phyloP scores from a whole-genome alignment of 2,113 vertebrate genomes.

The Meleagris gallopavo region DNA sequence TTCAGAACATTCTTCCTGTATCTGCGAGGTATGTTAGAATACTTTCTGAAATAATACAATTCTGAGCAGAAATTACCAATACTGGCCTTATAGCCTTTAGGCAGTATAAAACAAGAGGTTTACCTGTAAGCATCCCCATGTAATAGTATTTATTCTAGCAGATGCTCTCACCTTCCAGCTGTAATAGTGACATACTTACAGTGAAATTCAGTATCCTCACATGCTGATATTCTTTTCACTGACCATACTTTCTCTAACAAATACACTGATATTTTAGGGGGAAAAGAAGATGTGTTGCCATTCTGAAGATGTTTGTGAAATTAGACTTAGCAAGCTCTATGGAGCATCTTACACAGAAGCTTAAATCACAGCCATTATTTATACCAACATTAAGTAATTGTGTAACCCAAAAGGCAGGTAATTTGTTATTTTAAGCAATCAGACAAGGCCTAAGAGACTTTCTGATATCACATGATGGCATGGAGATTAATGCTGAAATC shows the following conservation, averaged over 20 bases:
- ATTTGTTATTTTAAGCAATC: constrained; percentile 56
- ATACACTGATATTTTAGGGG: background rate
- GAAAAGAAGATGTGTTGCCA: background rate
- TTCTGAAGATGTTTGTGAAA: background rate
- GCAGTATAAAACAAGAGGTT: background rate
- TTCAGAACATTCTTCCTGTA: background rate
- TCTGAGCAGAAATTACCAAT: background rate
- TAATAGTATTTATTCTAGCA: background rate
- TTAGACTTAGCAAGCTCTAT: background rate
- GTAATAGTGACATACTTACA: background rate
- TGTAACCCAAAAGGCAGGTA: constrained; percentile 35
- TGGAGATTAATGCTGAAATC: background rate
- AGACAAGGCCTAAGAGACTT: background rate
- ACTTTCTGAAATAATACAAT: background rate
- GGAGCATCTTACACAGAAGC: background rate
- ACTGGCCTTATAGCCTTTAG: background rate
- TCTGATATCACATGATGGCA: background rate
- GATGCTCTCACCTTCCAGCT: background rate
- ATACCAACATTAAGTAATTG: constrained; percentile 13
- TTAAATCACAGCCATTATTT: constrained; percentile 20
- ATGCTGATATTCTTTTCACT: background rate
- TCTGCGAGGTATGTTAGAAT: background rate
- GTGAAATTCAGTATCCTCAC: background rate
- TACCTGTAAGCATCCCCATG: background rate
- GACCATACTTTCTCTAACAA: background rate